Evolutionary conservation across 2,888 invertebrate species (phyloP), one percentile per base, ranked within the genome.

Genomic region (Heliconius sara): DNA sequence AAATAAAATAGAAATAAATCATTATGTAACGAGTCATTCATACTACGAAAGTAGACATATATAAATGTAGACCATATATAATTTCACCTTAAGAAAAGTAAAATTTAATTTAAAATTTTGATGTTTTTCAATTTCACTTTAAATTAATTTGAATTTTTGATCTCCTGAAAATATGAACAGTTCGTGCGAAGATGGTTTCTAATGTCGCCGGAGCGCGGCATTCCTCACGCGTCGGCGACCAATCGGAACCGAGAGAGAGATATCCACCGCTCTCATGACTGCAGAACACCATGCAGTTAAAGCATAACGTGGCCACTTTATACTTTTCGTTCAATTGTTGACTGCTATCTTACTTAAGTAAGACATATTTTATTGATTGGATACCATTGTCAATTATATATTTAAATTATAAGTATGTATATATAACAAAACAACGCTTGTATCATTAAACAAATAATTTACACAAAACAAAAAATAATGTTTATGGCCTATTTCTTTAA

Each of bases 151-250:
- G 6, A 57, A 74, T 81, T 68, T 66, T 39, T 63, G 76, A 60
- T 66, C 77, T 74, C 67, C 79, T 81, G 79, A 79, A 78, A 79
- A 82, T 82, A 81, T 79, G 83, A 84, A 84, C 82, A 83, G 82
- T 83, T 83, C 82, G 83, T 85, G 84, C 82, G 82, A 84, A 85
- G 87, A 88, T 87, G 87, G 87, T 92, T 93, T 93, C 93, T 92
- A 91, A 88, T 90, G 91, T 92, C 92, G 90, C 85, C 91, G 87
- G 87, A 91, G 91, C 92, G 92, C 87, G 88, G 88, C 92, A 94
- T 94, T 90, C 93, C 91, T 86, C 90, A 90, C 91, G 91, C 93
- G 93, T 88, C 90, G 88, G 91, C 85, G 88, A 85, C 91, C 92
- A 92, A 89, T 92, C 90, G 94, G 93, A 93, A 94, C 93, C 91